Evolutionary conservation across 2,888 invertebrate genomes (phyloP).

Genomic region (Psylliodes chrysocephalus): DNA sequence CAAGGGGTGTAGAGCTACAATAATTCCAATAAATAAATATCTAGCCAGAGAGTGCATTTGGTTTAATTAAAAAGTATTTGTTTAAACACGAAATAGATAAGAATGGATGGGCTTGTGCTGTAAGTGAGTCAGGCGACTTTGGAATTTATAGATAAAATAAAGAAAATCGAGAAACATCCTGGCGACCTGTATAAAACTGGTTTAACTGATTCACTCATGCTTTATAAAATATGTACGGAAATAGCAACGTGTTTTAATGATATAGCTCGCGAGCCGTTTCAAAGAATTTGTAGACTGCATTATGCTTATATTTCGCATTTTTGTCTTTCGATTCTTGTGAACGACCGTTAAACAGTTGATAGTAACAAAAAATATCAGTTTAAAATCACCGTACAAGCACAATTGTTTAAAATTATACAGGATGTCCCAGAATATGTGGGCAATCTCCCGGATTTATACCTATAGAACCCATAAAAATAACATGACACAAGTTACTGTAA

Average conservation of each 20-base stretch:
- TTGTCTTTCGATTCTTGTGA: background rate
- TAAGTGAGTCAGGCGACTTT: constrained; percentile 21
- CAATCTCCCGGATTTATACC: too few species aligned
- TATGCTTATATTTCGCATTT: constrained; percentile 14
- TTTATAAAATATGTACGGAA: constrained; percentile 41
- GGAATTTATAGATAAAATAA: constrained; percentile 28
- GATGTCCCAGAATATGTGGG: background rate
- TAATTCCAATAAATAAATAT: too few species aligned
- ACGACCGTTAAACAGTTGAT: background rate
- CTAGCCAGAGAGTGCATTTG: too few species aligned
- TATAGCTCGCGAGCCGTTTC: constrained; percentile 33
- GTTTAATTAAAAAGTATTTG: too few species aligned
- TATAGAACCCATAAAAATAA: too few species aligned
- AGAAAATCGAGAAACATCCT: constrained; percentile 32
- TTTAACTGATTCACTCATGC: constrained; percentile 41
- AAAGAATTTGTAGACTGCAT: constrained; percentile 30
- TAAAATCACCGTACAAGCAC: background rate
- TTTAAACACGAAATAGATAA: too few species aligned
- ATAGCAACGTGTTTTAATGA: constrained; percentile 39
- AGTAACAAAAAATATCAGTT: background rate
- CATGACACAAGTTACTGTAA: background rate
- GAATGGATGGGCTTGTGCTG: constrained; percentile 1
- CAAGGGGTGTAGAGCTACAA: too few species aligned
- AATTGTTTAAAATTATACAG: background rate
- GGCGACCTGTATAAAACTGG: constrained; percentile 39